These are phyloP conservation scores for Theristus sp. DNA, from an alignment of 2,888 invertebrate genomes.

Conservation along the genomic window DNA sequence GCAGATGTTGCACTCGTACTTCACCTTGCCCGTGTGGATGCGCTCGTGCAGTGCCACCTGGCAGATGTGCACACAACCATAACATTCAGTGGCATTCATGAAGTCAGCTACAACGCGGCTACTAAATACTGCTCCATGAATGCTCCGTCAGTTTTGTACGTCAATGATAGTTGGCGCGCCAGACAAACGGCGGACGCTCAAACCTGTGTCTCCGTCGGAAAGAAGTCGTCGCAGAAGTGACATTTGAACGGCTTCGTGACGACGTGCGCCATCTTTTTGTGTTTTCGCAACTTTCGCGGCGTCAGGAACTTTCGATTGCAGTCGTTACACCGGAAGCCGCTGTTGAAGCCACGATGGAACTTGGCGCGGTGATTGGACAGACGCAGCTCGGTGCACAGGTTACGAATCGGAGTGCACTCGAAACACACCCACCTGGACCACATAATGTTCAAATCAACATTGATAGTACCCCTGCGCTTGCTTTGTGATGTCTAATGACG, in stretches of 20 bases:
- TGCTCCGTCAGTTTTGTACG: too few species aligned
- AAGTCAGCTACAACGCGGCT: too few species aligned
- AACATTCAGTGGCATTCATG: too few species aligned
- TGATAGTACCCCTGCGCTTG: not conserved
- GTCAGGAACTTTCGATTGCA: slow-evolving; percentile 18
- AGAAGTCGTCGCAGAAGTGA: slow-evolving; percentile 28
- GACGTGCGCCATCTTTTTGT: slow-evolving; percentile 28
- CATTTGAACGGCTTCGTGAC: slow-evolving; percentile 26
- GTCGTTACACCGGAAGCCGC: slow-evolving; percentile 8
- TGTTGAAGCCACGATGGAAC: slow-evolving; percentile 17
- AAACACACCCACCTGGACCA: slow-evolving; percentile 20
- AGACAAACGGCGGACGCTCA: too few species aligned
- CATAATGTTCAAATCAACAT: not conserved
- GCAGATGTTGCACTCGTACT: slow-evolving; percentile 25
- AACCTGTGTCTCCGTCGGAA: slow-evolving; percentile 20
- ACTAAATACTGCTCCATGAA: too few species aligned
- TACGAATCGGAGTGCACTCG: slow-evolving; percentile 25
- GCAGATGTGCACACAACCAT: too few species aligned
- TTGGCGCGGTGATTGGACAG: slow-evolving; percentile 5
- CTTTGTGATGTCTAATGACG: too few species aligned
- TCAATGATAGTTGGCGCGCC: too few species aligned
- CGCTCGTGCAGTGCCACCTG: slow-evolving; percentile 26
- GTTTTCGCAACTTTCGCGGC: slow-evolving; percentile 26
- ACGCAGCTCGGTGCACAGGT: slow-evolving; percentile 20
- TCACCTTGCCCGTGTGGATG: slow-evolving; percentile 28